Evolutionary conservation across 2,888 invertebrate genomes (phyloP).

Genomic region (Macrostomum cliftonense): DNA sequence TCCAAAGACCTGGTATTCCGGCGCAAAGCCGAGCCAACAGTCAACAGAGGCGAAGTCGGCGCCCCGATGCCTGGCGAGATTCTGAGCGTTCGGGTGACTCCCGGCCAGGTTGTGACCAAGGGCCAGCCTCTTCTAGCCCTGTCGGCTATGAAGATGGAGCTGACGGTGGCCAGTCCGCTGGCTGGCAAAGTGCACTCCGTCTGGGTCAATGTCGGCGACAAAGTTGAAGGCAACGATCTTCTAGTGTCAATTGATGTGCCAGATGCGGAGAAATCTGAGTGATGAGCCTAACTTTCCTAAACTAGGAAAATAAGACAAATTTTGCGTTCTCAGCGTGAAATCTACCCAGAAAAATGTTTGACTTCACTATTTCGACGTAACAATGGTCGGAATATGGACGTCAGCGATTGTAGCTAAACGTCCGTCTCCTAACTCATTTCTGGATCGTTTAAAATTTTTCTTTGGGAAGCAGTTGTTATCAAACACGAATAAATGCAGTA

Average conservation of each 20-base stretch:
- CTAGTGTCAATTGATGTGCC: conserved; percentile 42
- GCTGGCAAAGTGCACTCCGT: conserved; percentile 62
- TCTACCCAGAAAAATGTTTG: no score
- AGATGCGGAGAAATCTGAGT: no score
- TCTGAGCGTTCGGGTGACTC: conserved; percentile 50
- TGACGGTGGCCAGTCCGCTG: conserved; percentile 76
- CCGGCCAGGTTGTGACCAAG: conserved; percentile 68
- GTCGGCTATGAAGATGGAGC: conserved; percentile 99
- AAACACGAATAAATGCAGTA: no score
- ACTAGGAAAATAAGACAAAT: no score
- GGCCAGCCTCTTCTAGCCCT: conserved; percentile 71
- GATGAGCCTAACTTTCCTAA: no score
- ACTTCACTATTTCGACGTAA: no score
- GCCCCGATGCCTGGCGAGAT: conserved; percentile 82
- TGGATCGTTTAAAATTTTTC: no score
- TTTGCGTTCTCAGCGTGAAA: no score
- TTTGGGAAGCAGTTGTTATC: no score
- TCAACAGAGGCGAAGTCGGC: conserved; percentile 68
- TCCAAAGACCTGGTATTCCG: conserved; percentile 22
- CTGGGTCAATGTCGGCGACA: conserved; percentile 59
- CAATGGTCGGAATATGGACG: no score
- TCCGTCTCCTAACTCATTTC: no score
- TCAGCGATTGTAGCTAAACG: no score
- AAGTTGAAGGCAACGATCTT: conserved; percentile 81
- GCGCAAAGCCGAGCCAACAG: conserved; percentile 54